Percentiles rank a stretch among this genome's conserved stretches.
Conservation (phyloP, 2,113 vertebrate species). For the Burhinus oedicnemus region DNA sequence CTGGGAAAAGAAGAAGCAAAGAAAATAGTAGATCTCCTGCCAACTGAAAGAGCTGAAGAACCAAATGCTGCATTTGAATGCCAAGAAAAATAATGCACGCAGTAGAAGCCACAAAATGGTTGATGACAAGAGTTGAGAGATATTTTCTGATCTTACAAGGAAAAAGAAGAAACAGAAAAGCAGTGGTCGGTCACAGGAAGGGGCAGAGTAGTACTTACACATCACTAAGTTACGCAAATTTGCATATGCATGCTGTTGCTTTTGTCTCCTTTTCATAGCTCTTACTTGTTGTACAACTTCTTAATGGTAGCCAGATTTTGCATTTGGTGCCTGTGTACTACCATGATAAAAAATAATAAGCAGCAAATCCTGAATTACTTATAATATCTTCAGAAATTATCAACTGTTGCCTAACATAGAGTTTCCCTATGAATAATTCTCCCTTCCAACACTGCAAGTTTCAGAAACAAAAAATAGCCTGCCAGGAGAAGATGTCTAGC, state of each 20-base stretch:
- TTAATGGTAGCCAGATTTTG: neutral
- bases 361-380: neutral
- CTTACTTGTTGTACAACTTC: neutral
- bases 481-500: neutral
- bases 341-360: neutral
- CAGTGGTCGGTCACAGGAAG: neutral
- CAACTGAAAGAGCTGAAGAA: neutral
- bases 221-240: neutral
- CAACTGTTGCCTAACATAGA: neutral
- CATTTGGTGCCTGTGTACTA: neutral
- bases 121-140: neutral
- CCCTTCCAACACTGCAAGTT: neutral
- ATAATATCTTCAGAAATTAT: neutral
- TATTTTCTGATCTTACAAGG: neutral
- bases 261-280: neutral
- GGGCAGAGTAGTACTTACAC: neutral
- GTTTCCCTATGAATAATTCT: neutral
- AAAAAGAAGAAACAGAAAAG: neutral
- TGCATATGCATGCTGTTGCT: neutral
- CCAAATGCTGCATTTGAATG: neutral
- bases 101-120: neutral
- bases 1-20: neutral
- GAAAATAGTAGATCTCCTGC: neutral
- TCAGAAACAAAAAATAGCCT: neutral
- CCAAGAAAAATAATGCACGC: neutral